A percentile compares a stretch with the other conserved stretches of the same genome.
phyloP scores from a whole-genome alignment of 1,140 invertebrate genomes.

The Meloidogyne hapla region DNA sequence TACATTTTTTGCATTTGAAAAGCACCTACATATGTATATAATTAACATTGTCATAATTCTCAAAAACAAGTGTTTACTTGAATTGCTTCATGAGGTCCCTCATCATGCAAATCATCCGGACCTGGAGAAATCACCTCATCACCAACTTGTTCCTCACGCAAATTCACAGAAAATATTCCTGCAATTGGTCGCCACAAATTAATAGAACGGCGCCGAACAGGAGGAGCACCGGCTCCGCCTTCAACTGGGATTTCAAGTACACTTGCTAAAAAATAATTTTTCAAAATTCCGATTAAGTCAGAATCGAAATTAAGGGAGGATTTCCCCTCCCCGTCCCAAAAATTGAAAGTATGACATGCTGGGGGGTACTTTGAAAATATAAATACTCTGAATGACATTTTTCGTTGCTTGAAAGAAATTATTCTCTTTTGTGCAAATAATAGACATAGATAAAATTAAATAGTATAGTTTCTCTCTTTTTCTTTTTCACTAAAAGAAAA shows the following conservation, averaged over 20 bases:
- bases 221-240: neutral
- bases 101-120: neutral
- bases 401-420: neutral
- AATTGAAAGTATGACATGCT: conserved; percentile 1
- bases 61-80: conserved; percentile 6
- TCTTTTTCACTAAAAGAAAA: neutral
- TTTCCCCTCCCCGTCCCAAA: neutral
- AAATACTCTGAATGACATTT: no score
- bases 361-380: neutral
- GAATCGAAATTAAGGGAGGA: neutral
- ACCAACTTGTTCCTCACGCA: conserved; percentile 13
- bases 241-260: neutral
- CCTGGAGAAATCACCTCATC: neutral
- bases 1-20: conserved; percentile 22
- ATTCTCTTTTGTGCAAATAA: neutral
- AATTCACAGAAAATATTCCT: conserved; percentile 18
- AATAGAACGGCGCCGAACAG: conserved; percentile 18
- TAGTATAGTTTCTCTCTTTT: neutral
- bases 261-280: neutral
- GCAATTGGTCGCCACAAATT: conserved; percentile 23
- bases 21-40: neutral
- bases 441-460: neutral
- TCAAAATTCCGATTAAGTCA: no score
- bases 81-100: conserved; percentile 24
- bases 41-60: neutral